phyloP scores from a whole-genome alignment of 1,140 invertebrate genomes.

The Chironomus striatipennis region DNA sequence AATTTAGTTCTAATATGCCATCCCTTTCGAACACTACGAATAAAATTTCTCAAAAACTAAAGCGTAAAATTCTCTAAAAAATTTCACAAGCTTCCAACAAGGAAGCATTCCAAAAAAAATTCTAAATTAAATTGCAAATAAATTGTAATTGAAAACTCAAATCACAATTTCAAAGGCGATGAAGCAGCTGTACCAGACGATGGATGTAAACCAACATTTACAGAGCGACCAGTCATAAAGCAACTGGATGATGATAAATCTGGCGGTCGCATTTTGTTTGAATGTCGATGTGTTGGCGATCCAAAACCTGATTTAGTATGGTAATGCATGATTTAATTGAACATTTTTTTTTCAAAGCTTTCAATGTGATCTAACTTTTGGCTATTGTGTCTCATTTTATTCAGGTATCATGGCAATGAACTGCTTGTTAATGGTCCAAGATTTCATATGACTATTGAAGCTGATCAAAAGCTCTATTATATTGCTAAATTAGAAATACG shows the following conservation, averaged over 20 bases:
- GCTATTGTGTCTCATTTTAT: neutral
- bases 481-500: slow-evolving; percentile 75
- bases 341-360: neutral
- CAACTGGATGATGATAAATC: slow-evolving; percentile 69
- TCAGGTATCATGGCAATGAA: slow-evolving; percentile 78
- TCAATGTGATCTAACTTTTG: too few species aligned
- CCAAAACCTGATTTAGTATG: slow-evolving; percentile 85
- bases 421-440: slow-evolving; percentile 66
- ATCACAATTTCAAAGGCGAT: slow-evolving; percentile 61
- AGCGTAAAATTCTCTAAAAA: too few species aligned
- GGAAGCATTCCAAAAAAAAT: too few species aligned
- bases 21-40: too few species aligned
- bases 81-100: too few species aligned
- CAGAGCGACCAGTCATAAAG: slow-evolving; percentile 88
- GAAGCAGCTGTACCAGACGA: slow-evolving; percentile 81
- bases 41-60: too few species aligned
- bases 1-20: too few species aligned
- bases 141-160: slow-evolving; percentile 4
- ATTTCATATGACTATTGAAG: slow-evolving; percentile 67
- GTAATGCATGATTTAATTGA: slow-evolving; percentile 46
- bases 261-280: slow-evolving; percentile 84
- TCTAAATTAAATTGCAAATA: neutral
- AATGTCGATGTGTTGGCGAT: slow-evolving; percentile 91
- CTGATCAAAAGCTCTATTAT: slow-evolving; percentile 83
- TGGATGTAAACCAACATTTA: slow-evolving; percentile 90